Evolutionary conservation across 2,888 invertebrate genomes (phyloP), one percentile per base, ranked within the genome.

Genomic region (Acanthacorydalis orientalis): DNA sequence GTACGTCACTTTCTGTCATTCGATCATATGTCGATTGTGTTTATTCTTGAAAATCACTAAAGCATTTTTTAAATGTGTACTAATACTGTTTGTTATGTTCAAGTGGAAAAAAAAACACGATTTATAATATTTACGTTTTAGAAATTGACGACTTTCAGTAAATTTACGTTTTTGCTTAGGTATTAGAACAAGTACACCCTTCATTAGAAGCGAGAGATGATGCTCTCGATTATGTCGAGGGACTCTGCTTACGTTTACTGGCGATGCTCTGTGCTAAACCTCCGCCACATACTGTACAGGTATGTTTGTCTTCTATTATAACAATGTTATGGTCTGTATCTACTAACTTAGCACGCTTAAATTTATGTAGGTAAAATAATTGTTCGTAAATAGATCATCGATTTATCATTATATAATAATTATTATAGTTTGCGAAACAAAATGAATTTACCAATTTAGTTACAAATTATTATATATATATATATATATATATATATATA

Each of bases 141-240:
- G 40, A 38, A 7, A 10, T 9, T 38, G 14, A 6, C 42, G 16
- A 4, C 11, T 10, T 2, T 12, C 33, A 33, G 14, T n/a, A n/a
- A n/a, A n/a, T n/a, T n/a, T n/a, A n/a, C n/a, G n/a, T n/a, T 16
- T 49, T 50, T 50, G 43, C 64, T n/a, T n/a, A 93, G 92, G 90
- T 93, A 54, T 72, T 92, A 67, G 85, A 88, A 59, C 88, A 88
- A 65, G 85, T 90, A 47, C 90, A 91, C 68, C 87, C 89, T n/a
- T 79, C 83, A 31, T 69, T 92, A 57, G 78, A 74, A 52, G 88
- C 87, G 33, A 78, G 85, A 59, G 86, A 90, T 58, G 91, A 90
- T 68, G 93, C 95, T 1, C 72, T 96, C 57, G 79, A 86, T 55
- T 92, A 90, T 65, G 89, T 96, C 52, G 96, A 96, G 72, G 80